A percentile compares a stretch with the other conserved stretches of the same genome.
phyloP scores from a whole-genome alignment of 2,888 invertebrate genomes.

The Dromius quadrimaculatus region DNA sequence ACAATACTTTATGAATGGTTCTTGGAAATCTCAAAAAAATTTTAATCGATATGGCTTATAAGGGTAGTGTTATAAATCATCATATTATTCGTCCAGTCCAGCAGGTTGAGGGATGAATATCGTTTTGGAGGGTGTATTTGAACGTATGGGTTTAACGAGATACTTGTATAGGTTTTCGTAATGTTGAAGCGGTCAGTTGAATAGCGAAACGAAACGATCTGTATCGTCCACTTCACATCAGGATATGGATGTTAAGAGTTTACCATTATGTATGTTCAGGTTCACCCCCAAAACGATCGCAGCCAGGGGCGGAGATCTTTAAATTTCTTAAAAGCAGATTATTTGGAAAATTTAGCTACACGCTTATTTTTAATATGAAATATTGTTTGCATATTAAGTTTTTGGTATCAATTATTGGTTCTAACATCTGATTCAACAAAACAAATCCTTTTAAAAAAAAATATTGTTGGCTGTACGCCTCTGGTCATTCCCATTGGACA shows the following conservation, averaged over 20 bases:
- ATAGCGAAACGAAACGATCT: not conserved
- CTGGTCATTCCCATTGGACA: not conserved
- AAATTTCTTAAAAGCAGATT: too few species aligned
- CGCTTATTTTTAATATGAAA: too few species aligned
- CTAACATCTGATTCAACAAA: too few species aligned
- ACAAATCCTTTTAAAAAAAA: too few species aligned
- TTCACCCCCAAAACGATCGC: not conserved
- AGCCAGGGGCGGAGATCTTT: not conserved
- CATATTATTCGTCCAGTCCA: too few species aligned
- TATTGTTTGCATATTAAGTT: too few species aligned
- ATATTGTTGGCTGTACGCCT: not conserved
- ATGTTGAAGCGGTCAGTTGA: constrained; percentile 57
- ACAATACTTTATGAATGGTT: too few species aligned
- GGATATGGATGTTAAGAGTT: constrained; percentile 23
- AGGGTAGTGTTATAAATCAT: too few species aligned
- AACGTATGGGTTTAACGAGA: constrained; percentile 60
- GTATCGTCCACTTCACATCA: constrained; percentile 17
- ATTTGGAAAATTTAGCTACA: too few species aligned
- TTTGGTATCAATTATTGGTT: too few species aligned
- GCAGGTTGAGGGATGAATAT: not conserved
- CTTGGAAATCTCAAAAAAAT: too few species aligned
- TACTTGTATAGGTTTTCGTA: constrained; percentile 63
- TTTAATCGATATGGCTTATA: too few species aligned
- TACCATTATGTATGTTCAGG: not conserved
- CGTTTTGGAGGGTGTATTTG: not conserved